phyloP scores from a whole-genome alignment of 2,888 invertebrate species.

The Sarcophaga variegata region DNA sequence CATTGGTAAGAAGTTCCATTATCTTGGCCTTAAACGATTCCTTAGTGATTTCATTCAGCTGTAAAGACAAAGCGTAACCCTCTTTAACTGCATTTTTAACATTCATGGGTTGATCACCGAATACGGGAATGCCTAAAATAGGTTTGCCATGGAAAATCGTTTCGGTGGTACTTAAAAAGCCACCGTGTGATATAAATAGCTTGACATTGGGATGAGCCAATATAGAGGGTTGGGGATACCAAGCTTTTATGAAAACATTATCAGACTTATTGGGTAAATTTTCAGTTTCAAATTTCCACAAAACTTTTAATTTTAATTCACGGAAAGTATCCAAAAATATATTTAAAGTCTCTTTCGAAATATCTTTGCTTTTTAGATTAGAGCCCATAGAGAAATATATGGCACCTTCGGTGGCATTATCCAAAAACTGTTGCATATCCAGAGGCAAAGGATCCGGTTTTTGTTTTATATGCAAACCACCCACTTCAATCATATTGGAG shows the following conservation, averaged over 20 bases:
- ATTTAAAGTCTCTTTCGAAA: constrained; percentile 72
- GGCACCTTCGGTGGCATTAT: constrained; percentile 73
- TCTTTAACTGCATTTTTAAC: constrained; percentile 73
- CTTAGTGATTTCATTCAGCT: constrained; percentile 48
- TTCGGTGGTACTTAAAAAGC: constrained; percentile 82
- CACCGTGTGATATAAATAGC: constrained; percentile 83
- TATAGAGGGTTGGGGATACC: constrained; percentile 80
- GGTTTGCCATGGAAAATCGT: constrained; percentile 81
- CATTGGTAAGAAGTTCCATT: constrained; percentile 68
- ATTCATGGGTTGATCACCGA: constrained; percentile 79
- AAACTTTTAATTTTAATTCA: constrained; percentile 73
- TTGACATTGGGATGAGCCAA: constrained; percentile 81
- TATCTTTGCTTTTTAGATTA: constrained; percentile 75
- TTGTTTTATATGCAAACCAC: constrained; percentile 78
- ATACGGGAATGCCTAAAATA: constrained; percentile 80
- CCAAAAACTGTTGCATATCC: constrained; percentile 79
- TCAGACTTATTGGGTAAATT: constrained; percentile 71
- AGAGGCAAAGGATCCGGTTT: constrained; percentile 74
- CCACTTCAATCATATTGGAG: constrained; percentile 80
- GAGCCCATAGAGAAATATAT: constrained; percentile 79
- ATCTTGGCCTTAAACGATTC: constrained; percentile 62
- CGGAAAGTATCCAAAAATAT: constrained; percentile 71
- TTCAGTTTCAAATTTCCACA: constrained; percentile 82
- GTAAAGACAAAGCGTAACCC: constrained; percentile 73
- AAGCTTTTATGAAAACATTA: constrained; percentile 76